Evolutionary conservation across 2,888 invertebrate genomes (phyloP).

Genomic region (Eristalis tenax): DNA sequence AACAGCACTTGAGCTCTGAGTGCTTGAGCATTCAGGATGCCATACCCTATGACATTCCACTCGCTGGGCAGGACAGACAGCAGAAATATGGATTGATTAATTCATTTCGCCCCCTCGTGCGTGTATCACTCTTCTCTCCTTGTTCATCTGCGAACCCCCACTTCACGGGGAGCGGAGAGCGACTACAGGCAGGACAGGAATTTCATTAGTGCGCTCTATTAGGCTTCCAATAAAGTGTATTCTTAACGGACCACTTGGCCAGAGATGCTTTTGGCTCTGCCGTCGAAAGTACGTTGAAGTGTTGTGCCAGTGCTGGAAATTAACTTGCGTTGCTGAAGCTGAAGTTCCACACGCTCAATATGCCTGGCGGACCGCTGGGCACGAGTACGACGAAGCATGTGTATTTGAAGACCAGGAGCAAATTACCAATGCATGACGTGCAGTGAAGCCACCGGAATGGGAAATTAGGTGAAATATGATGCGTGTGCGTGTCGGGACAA

Average conservation of each 20-base stretch:
- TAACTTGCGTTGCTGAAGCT: not conserved
- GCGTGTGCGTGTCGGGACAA: not conserved
- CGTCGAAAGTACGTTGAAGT: slow-evolving; percentile 29
- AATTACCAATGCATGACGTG: not conserved
- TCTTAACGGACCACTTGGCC: slow-evolving; percentile 58
- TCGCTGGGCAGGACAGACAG: slow-evolving; percentile 9
- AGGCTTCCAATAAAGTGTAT: slow-evolving; percentile 61
- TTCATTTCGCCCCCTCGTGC: slow-evolving; percentile 40
- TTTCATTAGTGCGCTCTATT: slow-evolving; percentile 68
- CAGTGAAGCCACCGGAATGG: not conserved
- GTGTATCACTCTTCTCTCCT: slow-evolving; percentile 27
- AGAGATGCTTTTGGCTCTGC: slow-evolving; percentile 41
- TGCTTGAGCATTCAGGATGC: slow-evolving; percentile 36
- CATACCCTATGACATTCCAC: slow-evolving; percentile 30
- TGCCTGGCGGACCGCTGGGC: slow-evolving; percentile 20
- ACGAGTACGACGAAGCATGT: not conserved
- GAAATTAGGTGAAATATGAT: not conserved
- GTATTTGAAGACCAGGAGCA: not conserved
- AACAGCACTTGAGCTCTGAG: slow-evolving; percentile 30
- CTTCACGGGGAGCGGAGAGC: not conserved
- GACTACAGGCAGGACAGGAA: slow-evolving; percentile 32
- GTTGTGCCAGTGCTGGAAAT: slow-evolving; percentile 16
- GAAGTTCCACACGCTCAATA: slow-evolving; percentile 35
- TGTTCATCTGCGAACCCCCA: not conserved
- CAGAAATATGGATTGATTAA: slow-evolving; percentile 64